phyloP scores from a whole-genome alignment of 2,113 vertebrate genomes.

The Myotis yumanensis region DNA sequence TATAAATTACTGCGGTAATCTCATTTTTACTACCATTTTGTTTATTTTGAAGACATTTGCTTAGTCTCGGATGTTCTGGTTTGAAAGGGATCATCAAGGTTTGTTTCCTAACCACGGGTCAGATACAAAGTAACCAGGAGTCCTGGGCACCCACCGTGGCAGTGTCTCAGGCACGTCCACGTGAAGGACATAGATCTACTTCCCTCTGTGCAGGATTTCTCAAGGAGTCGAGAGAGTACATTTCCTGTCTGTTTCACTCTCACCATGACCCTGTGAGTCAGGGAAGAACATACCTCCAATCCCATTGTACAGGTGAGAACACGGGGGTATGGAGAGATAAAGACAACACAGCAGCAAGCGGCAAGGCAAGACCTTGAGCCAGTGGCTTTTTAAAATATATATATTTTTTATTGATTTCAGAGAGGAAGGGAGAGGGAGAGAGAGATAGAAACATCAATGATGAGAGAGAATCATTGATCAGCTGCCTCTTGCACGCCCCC shows the following conservation, averaged over 20 bases:
- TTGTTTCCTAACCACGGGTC: background rate
- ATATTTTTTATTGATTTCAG: too few relatives aligned
- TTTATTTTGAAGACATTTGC: background rate
- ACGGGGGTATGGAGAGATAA: background rate
- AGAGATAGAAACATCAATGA: too few relatives aligned
- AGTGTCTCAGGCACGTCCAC: background rate
- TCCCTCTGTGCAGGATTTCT: background rate
- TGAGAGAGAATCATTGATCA: too few relatives aligned
- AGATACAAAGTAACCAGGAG: background rate
- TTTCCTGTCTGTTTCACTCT: background rate
- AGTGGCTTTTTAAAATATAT: background rate
- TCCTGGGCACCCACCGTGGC: background rate
- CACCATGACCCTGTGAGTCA: background rate
- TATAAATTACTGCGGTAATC: background rate
- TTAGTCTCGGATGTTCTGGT: background rate
- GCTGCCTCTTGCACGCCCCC: too few relatives aligned
- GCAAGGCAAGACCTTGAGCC: background rate
- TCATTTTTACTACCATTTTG: background rate
- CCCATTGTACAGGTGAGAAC: background rate
- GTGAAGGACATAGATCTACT: fast-evolving
- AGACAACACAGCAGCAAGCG: too few relatives aligned
- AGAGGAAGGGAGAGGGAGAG: too few relatives aligned
- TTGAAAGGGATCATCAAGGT: background rate
- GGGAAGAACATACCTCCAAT: background rate
- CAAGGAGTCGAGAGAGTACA: background rate